Base-by-base conservation (phyloP, 1,140 invertebrate genomes). In the Drosophila malerkotliana region DNA sequence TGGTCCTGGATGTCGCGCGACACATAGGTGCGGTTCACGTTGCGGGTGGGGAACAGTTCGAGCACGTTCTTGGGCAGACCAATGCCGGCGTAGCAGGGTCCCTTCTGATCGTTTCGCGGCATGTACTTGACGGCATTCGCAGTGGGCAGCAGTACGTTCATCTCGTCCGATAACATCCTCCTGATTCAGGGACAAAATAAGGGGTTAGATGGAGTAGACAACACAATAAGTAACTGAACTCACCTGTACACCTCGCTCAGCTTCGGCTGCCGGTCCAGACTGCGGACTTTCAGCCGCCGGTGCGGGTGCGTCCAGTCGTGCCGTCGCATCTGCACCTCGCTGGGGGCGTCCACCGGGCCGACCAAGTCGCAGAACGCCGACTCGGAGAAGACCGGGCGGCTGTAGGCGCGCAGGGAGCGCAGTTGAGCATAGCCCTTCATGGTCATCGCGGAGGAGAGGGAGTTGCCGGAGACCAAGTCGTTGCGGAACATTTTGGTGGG, bases 351-450 rank as follows among this genome's bases (percentile, higher is more conserved):
- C 3, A 80, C 67, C n/a, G 79, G 79, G 21, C 83, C 81, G n/a
- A 77, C 71, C 2, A 90, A 64, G 56, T 92, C 90, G 44, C 87
- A 90, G 2, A 91, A 54, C 1, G 79, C 74, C 0, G 90, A 90
- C 51, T 92, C 90, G 0, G 87, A 83, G 32, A 92, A 67, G 1
- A 91, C 77, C 0, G 93, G 94, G 72, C 94, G 93, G 59, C 95
- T 93, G 82, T 94, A 93, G n/a, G 94, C 93, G 66, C 96, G 95
- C 24, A 97, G 92, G 39, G 94, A 94, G 79, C 96, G 93, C 47
- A 98, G 91, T 15, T 95, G 96, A n/a, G 95, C 95, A 89, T 97
- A 97, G 28, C 97, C 97, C 39, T 96, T 93, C 68, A 96, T 93
- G 91, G 96, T 95, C 92, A 96, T 93, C 75, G 77, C 54, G 8